Percentiles rank a stretch among this genome's conserved stretches.
These are phyloP conservation scores for Mythimna impura DNA, from an alignment of 2,888 invertebrate genomes.

Conservation along the genomic window DNA sequence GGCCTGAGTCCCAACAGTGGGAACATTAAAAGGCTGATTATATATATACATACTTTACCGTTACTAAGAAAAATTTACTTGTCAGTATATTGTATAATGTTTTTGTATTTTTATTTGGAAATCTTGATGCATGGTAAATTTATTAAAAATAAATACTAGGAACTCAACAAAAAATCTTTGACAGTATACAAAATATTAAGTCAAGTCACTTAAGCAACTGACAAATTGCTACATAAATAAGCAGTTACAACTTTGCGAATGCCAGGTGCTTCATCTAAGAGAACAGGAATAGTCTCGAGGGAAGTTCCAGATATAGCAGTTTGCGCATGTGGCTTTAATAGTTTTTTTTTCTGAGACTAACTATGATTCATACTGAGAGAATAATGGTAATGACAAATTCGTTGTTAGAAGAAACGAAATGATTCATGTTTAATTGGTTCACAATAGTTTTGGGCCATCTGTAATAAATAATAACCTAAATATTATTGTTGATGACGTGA, in stretches of 20 bases:
- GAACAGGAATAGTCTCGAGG: slow-evolving; percentile 46
- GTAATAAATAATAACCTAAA: background rate
- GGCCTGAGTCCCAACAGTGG: no score
- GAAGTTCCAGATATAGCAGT: slow-evolving; percentile 48
- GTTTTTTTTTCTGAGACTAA: slow-evolving; percentile 38
- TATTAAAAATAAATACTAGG: background rate
- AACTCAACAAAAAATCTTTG: background rate
- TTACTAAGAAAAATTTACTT: no score
- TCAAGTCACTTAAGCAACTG: slow-evolving; percentile 36
- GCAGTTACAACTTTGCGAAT: slow-evolving; percentile 23
- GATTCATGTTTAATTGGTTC: slow-evolving; percentile 26
- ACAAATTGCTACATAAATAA: slow-evolving; percentile 58
- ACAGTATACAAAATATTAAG: slow-evolving; percentile 2
- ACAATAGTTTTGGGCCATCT: background rate
- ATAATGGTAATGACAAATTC: slow-evolving; percentile 13
- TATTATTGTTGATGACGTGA: background rate
- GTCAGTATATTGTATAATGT: no score
- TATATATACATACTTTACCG: no score
- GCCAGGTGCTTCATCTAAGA: slow-evolving; percentile 57
- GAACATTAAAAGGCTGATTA: no score
- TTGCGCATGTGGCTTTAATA: slow-evolving; percentile 59
- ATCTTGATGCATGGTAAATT: no score
- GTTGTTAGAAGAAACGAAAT: slow-evolving; percentile 11
- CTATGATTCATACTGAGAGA: slow-evolving; percentile 42
- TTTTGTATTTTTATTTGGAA: background rate